Evolutionary conservation across 2,797 vertebrate genomes (phyloP), one percentile per base, ranked within the genome.

Genomic region (Holocentrus rufus): DNA sequence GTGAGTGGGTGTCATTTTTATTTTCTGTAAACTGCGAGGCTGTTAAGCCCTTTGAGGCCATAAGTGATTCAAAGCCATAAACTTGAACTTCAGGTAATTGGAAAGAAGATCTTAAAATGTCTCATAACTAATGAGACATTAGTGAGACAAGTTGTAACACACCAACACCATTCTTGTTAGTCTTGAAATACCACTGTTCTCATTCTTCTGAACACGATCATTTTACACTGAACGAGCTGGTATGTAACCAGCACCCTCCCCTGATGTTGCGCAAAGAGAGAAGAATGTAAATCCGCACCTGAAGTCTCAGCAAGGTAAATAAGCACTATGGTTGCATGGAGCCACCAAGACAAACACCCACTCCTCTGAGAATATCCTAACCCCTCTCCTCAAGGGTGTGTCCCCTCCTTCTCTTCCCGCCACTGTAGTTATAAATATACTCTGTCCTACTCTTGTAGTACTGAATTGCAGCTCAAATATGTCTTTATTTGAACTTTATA

Each of bases 241-340:
- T 54, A 87, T 83, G 80, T 52, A 62, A 39, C 14, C 15, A 14
- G 17, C 15, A 9, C 7, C 31, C 54, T 20, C 2, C 44, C 31
- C 3, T 46, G 36, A 25, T 36, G 4, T 22, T 4, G 23, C 14
- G 54, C 31, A 61, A 14, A 46, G 54, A 56, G 54, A 44, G 17
- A 76, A 7, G 39, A 70, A 80, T 80, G 68, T 55, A 13, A 72
- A 65, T 13, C 2, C 57, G 1, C 14, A 25, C 42, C 42, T 55
- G 39, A 9, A 15, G 13, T 68, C 39, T 58, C 31, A 50, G 31
- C 18, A 13, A 39, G 80, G 69, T 34, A 50, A 60, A 63, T 49
- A 0, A 65, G 56, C 44, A 68, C 17, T 22, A 31, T 31, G 30
- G 30, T 31, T n/a, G n/a, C 30, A 23, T 55, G 63, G 58, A 52